phyloP scores from a whole-genome alignment of 2,113 vertebrate species.

The Dicerorhinus sumatrensis region DNA sequence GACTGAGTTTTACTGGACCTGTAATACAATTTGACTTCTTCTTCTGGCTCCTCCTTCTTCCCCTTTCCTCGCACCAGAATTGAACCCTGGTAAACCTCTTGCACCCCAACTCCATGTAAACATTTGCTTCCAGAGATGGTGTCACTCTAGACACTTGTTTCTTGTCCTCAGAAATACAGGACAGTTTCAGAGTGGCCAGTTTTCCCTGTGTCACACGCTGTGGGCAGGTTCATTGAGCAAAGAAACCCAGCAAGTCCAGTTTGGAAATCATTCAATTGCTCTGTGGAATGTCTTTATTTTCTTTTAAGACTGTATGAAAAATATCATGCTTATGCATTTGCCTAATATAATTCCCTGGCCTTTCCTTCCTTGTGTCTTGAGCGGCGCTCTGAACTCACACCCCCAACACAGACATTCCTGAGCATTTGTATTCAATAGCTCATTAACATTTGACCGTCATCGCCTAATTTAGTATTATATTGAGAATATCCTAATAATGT shows the following conservation, averaged over 20 bases:
- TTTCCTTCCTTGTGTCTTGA: neutral
- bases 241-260: neutral
- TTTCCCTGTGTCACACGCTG: neutral
- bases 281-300: neutral
- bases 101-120: neutral
- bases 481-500: constrained; percentile 14
- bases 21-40: neutral
- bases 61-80: neutral
- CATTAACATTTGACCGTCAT: constrained; percentile 24
- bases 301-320: neutral
- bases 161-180: neutral
- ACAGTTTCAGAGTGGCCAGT: neutral
- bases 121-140: neutral
- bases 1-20: neutral
- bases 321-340: neutral
- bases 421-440: neutral
- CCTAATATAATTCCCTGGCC: neutral
- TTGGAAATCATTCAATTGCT: constrained; percentile 16
- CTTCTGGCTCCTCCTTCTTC: neutral
- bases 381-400: neutral
- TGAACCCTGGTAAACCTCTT: neutral
- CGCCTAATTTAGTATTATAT: constrained; percentile 8
- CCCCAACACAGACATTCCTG: neutral
- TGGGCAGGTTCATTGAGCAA: neutral
- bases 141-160: neutral